phyloP scores from a whole-genome alignment of 2,113 vertebrate genomes.

The Meriones unguiculatus region DNA sequence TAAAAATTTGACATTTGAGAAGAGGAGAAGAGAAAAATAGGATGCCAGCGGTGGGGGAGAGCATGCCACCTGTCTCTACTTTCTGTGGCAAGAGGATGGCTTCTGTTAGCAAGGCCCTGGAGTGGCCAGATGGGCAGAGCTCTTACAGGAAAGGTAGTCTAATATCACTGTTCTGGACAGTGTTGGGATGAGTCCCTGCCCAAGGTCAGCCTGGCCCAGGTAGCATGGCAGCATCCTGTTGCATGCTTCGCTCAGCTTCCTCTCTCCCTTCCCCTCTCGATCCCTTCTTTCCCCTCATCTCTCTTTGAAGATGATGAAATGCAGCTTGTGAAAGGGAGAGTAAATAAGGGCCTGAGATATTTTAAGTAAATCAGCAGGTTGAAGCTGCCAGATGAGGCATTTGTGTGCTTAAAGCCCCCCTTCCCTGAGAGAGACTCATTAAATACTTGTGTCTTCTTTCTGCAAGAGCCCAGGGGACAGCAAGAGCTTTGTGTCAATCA shows the following conservation, averaged over 20 bases:
- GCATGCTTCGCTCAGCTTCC: neutral
- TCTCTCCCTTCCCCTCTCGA: slow-evolving; percentile 53
- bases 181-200: slow-evolving; percentile 81
- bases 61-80: slow-evolving; percentile 65
- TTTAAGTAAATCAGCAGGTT: slow-evolving; percentile 81
- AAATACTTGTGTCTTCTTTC: slow-evolving; percentile 71
- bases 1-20: slow-evolving; percentile 67
- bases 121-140: slow-evolving; percentile 88
- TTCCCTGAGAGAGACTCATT: slow-evolving; percentile 62
- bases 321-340: slow-evolving; percentile 34
- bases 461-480: slow-evolving; percentile 65
- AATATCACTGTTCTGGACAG: slow-evolving; percentile 88
- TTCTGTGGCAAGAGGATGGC: slow-evolving; percentile 71
- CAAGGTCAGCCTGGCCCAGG: slow-evolving; percentile 58
- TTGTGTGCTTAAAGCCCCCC: slow-evolving; percentile 79
- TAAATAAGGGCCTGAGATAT: slow-evolving; percentile 69
- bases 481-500: slow-evolving; percentile 48
- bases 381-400: slow-evolving; percentile 76
- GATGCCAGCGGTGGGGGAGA: slow-evolving; percentile 76
- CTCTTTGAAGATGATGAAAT: slow-evolving; percentile 78
- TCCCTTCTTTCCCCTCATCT: slow-evolving; percentile 19
- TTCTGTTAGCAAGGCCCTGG: slow-evolving; percentile 89
- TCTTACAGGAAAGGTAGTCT: slow-evolving; percentile 88
- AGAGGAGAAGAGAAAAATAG: slow-evolving; percentile 60
- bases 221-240: slow-evolving; percentile 30